These are phyloP conservation scores for Tetraodon nigroviridis DNA, from an alignment of 2,113 vertebrate genomes.

Conservation along the genomic window DNA sequence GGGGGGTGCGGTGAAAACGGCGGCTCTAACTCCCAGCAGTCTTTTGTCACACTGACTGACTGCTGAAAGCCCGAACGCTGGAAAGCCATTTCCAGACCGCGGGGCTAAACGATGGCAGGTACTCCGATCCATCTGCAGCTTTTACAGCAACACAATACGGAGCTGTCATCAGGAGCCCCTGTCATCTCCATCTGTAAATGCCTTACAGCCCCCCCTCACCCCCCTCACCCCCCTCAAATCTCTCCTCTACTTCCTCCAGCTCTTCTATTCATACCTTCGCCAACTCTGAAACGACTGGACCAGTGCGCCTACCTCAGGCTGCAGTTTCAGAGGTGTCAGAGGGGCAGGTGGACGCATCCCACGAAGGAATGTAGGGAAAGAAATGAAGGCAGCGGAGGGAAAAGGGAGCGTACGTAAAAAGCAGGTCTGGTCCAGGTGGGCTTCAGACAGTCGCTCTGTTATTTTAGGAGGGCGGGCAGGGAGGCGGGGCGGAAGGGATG, in stretches of 20 bases:
- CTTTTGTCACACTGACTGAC: slow-evolving; percentile 65
- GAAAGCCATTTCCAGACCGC: slow-evolving; percentile 53
- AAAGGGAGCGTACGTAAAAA: slow-evolving; percentile 63
- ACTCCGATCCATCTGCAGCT: slow-evolving; percentile 46
- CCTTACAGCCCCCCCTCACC: slow-evolving; percentile 29
- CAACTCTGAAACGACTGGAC: slow-evolving; percentile 12
- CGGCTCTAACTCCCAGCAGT: slow-evolving; percentile 58
- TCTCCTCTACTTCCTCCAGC: slow-evolving; percentile 1
- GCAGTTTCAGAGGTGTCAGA: slow-evolving; percentile 8
- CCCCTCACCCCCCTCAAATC: neutral
- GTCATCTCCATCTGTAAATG: slow-evolving; percentile 63
- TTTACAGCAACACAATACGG: slow-evolving; percentile 54
- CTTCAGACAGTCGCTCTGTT: slow-evolving; percentile 74
- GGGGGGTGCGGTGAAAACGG: slow-evolving; percentile 39
- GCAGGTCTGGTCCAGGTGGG: slow-evolving; percentile 80
- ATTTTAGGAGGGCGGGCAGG: slow-evolving; percentile 75
- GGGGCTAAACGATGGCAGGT: slow-evolving; percentile 62
- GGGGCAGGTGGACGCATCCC: slow-evolving; percentile 18
- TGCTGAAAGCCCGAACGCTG: slow-evolving; percentile 56
- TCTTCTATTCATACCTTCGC: slow-evolving; percentile 47
- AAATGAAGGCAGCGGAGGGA: slow-evolving; percentile 8
- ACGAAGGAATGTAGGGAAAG: slow-evolving; percentile 30
- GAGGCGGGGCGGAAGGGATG: slow-evolving; percentile 62
- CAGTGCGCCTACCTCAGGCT: too few species aligned
- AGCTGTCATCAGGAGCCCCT: slow-evolving; percentile 47